Conservation (phyloP, 53 echinoderm and acorn worm species). For the Paelopatides confundens region DNA sequence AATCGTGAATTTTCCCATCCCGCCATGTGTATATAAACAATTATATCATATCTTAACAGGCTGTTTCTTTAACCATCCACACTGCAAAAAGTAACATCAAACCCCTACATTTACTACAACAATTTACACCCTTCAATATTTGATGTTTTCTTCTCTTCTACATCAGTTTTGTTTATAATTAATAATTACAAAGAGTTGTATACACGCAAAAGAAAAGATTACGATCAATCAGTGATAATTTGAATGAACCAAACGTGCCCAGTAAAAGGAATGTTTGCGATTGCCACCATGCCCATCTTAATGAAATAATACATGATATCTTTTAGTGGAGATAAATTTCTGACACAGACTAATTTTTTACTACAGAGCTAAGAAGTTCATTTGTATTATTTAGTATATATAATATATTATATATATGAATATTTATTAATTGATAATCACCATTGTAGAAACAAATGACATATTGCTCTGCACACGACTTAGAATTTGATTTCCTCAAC, state of each 20-base stretch:
- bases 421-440: neutral
- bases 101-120: neutral
- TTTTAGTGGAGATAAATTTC: too few species aligned
- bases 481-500: neutral
- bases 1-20: too few species aligned
- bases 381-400: neutral
- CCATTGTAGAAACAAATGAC: neutral
- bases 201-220: too few species aligned
- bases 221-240: neutral
- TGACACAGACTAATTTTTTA: too few species aligned
- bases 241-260: constrained; percentile 13
- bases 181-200: too few species aligned
- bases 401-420: neutral
- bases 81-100: neutral
- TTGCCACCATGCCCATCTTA: constrained; percentile 31
- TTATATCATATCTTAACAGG: too few species aligned
- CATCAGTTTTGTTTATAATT: too few species aligned
- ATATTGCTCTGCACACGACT: constrained; percentile 52
- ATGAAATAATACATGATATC: neutral
- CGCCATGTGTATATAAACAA: too few species aligned
- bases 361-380: too few species aligned
- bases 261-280: constrained; percentile 5
- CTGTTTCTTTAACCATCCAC: neutral
- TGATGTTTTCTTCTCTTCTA: too few species aligned
- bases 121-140: too few species aligned